Evolutionary conservation across 2,888 invertebrate genomes (phyloP), one percentile per base, ranked within the genome.

Genomic region (Stenchaetothrips biformis): DNA sequence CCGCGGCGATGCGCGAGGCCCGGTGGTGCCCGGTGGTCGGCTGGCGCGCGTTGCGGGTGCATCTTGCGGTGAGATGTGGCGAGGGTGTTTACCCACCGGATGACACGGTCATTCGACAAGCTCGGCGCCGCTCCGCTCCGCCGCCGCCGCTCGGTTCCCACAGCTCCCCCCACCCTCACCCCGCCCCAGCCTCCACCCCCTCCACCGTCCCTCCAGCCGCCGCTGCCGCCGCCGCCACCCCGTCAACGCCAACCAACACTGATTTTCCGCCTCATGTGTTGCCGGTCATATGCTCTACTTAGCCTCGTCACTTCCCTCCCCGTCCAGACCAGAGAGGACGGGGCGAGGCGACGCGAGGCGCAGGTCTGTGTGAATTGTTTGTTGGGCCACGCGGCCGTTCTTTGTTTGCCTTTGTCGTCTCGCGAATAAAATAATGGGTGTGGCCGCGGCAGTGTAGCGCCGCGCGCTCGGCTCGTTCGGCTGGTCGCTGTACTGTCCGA

Each of bases 271-370:
- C 67, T 74, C 67, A 74, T 74, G 67, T 74, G 67, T 25, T 11
- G 67, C 67, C 67, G 67, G 67, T 74, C 67, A 78, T 78, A 78
- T 78, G 67, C 67, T 74, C 67, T 74, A 74, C 67, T 74, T 74
- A 74, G 67, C 67, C 67, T 74, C 25, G 59, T 59, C 59, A 59
- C 59, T 13, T 18, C 67, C 67, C 25, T 8, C 25, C 67, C 67
- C 67, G 2, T 7, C 62, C 21, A n/a, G n/a, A n/a, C n/a, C n/a
- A n/a, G n/a, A n/a, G n/a, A n/a, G n/a, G n/a, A n/a, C n/a, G 37
- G 37, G 37, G 37, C 37, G 37, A 37, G 37, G 37, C 37, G 37
- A 4, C 25, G 21, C 67, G 67, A 59, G 59, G 67, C 67, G 11
- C 67, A 74, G 67, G 18, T 16, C 18, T 59, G 25, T 74, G 67